Percentiles rank a stretch among this genome's conserved stretches.
Conservation (phyloP, 1,140 invertebrate species). For the Tetraneura akinire region DNA sequence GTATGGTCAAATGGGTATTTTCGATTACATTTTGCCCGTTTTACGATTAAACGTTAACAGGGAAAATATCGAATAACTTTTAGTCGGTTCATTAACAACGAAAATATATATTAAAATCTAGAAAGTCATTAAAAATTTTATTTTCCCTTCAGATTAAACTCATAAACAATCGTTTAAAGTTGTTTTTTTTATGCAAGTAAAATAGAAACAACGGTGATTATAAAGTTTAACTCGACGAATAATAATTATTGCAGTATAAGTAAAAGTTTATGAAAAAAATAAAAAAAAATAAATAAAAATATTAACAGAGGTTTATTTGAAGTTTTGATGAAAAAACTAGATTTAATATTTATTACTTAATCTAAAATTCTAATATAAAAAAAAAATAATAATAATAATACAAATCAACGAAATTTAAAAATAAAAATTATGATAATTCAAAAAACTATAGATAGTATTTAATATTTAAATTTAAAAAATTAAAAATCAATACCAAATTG, state of each 20-base stretch:
- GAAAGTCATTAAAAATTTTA: constrained; percentile 37
- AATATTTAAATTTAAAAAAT: not conserved
- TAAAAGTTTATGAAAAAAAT: constrained; percentile 13
- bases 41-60: constrained; percentile 32
- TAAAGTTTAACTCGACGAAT: constrained; percentile 12
- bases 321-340: constrained; percentile 1
- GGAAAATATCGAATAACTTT: constrained; percentile 32
- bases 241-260: constrained; percentile 23
- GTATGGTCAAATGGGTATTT: constrained; percentile 1
- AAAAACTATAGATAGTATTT: not conserved
- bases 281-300: no score
- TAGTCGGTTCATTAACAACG: constrained; percentile 35
- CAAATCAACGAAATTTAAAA: not conserved
- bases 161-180: constrained; percentile 28
- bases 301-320: not conserved
- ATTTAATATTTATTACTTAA: constrained; percentile 20
- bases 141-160: constrained; percentile 8
- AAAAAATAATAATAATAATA: not conserved
- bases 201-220: constrained; percentile 18
- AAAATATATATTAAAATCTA: constrained; percentile 9
- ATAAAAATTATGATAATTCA: no score
- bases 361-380: not conserved
- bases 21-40: constrained; percentile 2
- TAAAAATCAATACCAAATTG: not conserved
- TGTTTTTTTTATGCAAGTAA: not conserved